Percentiles rank a stretch among this genome's conserved stretches.
These are phyloP conservation scores for Chrysochloris asiatica DNA, from an alignment of 2,113 vertebrate species.

Conservation along the genomic window DNA sequence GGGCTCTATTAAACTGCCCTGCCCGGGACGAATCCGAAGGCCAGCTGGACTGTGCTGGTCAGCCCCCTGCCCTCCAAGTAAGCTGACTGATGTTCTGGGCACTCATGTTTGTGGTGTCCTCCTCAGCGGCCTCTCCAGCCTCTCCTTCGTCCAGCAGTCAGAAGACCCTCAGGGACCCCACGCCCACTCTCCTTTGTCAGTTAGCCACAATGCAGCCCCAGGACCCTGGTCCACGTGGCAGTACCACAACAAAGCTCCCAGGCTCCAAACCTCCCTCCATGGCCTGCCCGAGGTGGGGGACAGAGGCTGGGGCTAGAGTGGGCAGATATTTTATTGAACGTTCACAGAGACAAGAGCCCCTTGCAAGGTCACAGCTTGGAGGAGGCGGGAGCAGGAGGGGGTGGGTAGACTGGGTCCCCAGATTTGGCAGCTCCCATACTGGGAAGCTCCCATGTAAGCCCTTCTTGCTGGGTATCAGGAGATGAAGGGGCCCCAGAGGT, in stretches of 20 bases:
- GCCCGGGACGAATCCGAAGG: neutral
- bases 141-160: rapidly evolving
- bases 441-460: conserved; percentile 50
- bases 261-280: rapidly evolving
- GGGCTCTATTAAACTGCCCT: neutral
- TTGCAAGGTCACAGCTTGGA: conserved; percentile 43
- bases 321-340: conserved; percentile 63
- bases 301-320: neutral
- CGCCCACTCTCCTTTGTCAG: neutral
- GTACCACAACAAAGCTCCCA: no score
- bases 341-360: conserved; percentile 37
- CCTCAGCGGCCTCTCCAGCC: rapidly evolving
- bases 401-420: neutral
- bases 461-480: conserved; percentile 58
- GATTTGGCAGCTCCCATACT: conserved; percentile 8
- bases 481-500: neutral
- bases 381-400: neutral
- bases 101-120: neutral
- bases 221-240: rapidly evolving
- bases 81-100: no score
- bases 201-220: rapidly evolving
- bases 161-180: no score
- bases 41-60: neutral
- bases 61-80: rapidly evolving
- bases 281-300: rapidly evolving